Base-by-base conservation (phyloP, 2,113 vertebrate species). In the Chamaea fasciata region DNA sequence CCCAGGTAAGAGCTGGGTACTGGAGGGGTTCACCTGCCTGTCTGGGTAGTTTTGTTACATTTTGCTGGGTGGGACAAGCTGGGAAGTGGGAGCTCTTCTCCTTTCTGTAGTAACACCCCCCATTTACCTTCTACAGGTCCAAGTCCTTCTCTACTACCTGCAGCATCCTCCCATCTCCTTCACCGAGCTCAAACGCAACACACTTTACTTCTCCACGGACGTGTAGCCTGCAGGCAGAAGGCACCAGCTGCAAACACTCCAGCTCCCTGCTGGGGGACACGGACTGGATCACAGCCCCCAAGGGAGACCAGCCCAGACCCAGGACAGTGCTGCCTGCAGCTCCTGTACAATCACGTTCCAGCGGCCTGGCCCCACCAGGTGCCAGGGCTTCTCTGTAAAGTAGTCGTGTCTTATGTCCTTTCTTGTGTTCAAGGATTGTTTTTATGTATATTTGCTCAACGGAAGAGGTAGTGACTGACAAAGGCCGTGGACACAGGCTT, bases 81-180 rank as follows among this genome's bases (percentile, higher is more conserved):
- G 80, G 39, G 80, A 87, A 9, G 15, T n/a, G 50, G 47, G 71
- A 76, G 55, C 63, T 86, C 55, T 86, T 67, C 15, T 35, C 13
- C 13, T 22, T 60, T 41, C 35, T 60, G n/a, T 6, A 63, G 55
- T 93, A 64, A 93, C 44, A 33, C 18, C 44, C 16, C 24, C 15
- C 33, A 8, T 92, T 92, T 90, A 42, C 33, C 42, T 67, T 70
- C 75, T 22, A 33, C 93, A 99, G 99, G 99, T 99, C 90, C 99
- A 99, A 96, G 99, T 99, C 92, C 98, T 99, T 84, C 99, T 99
- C 65, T 99, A 99, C 96, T 99, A 99, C 98, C 97, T 99, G 98
- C 99, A 99, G 98, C 99, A 99, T 89, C 98, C 98, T 75, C 99
- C 99, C 84, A 99, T 99, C 83, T 98, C 98, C 97, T 99, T 99